Conservation (phyloP, 2,797 vertebrate genomes). For the Ptychadena robeensis region DNA sequence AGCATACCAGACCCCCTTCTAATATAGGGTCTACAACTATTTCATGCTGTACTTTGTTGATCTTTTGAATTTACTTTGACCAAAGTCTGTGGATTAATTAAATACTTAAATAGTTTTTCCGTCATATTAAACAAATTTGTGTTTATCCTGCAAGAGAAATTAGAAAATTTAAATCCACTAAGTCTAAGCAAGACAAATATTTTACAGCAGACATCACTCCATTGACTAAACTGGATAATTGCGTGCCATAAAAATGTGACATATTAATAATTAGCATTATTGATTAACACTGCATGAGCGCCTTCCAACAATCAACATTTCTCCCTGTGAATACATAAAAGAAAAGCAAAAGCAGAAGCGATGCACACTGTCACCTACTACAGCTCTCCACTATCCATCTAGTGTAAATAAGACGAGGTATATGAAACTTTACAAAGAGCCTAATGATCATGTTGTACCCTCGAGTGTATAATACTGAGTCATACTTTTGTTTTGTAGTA, state of each 20-base stretch:
- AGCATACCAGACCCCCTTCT: too few relatives aligned
- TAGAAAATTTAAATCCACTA: constrained; percentile 20
- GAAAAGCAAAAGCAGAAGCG: constrained; percentile 2
- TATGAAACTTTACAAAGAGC: background rate
- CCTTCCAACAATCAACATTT: constrained; percentile 51
- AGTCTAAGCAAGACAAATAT: constrained; percentile 37
- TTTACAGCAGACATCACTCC: constrained; percentile 45
- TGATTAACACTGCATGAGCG: constrained; percentile 59
- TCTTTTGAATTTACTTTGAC: constrained; percentile 20
- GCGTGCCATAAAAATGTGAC: constrained; percentile 39
- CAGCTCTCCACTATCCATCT: background rate
- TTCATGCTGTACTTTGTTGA: background rate
- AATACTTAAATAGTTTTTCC: constrained; percentile 29
- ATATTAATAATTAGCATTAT: constrained; percentile 60
- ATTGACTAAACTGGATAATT: constrained; percentile 46
- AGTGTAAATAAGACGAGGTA: background rate
- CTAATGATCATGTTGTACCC: too few relatives aligned
- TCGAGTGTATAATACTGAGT: too few relatives aligned
- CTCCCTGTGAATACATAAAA: constrained; percentile 31
- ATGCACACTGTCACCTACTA: background rate
- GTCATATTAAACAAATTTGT: constrained; percentile 48
- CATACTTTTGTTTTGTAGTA: too few relatives aligned
- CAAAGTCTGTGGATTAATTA: constrained; percentile 39
- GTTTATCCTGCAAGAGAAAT: constrained; percentile 35
- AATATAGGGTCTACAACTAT: background rate